Conservation (phyloP, 2,888 invertebrate species). For the Hydropsyche betteni region DNA sequence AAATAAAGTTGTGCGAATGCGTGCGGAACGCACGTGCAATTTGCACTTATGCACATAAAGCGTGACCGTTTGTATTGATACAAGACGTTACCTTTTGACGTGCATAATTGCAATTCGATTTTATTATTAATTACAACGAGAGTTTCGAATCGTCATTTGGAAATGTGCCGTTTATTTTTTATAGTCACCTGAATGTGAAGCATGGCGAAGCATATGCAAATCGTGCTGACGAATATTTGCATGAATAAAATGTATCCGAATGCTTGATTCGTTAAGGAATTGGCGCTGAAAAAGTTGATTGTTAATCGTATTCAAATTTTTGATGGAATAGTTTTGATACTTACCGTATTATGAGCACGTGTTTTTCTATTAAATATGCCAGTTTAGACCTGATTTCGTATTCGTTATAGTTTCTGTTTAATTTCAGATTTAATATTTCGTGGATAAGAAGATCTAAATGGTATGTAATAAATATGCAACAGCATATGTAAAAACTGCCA, state of each 20-base stretch:
- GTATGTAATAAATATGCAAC: not conserved
- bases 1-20: not conserved
- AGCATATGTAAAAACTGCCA: constrained; percentile 16
- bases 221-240: constrained; percentile 27
- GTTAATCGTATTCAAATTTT: not conserved
- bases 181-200: constrained; percentile 17
- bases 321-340: not conserved
- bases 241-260: constrained; percentile 16
- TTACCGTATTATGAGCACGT: constrained; percentile 8
- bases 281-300: constrained; percentile 18
- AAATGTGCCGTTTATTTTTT: not conserved
- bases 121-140: not conserved
- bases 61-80: constrained; percentile 9
- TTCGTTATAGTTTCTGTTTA: not conserved
- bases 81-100: constrained; percentile 13
- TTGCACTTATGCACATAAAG: constrained; percentile 11
- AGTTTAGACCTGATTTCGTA: not conserved
- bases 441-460: constrained; percentile 7
- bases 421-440: not conserved
- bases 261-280: constrained; percentile 16
- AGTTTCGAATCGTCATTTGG: not conserved
- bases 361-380: not conserved
- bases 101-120: not conserved
- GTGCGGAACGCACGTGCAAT: constrained; percentile 5
- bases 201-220: constrained; percentile 32